Evolutionary conservation across 2,888 invertebrate genomes (phyloP), one percentile per base, ranked within the genome.

Genomic region (Dicranocentrus wangi): DNA sequence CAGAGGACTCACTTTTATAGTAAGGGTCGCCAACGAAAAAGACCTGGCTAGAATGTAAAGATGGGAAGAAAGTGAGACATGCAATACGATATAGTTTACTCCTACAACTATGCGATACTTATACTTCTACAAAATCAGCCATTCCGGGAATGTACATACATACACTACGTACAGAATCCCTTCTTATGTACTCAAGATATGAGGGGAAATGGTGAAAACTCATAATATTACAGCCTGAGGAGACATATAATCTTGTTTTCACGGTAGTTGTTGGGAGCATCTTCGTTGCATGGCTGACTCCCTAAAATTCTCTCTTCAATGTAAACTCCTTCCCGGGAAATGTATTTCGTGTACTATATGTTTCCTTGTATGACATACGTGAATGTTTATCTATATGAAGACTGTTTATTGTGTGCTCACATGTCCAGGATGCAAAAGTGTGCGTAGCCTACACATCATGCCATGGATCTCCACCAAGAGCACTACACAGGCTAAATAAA

Each of bases 181-280:
- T 47, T 17, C 23, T 55, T 55, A 23, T 55, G 55, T 55, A 55
- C 55, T 21, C 55, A 55, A 21, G 55, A 55, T 19, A 55, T 61
- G 32, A n/a, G 7, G 28, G 61, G 32, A 61, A 8, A 17, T 32
- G 61, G 61, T 28, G 51, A 65, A 73, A 73, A 73, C 63, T 73
- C 63, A 73, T 73, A n/a, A n/a, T n/a, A 73, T 63, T 63, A 47
- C 65, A 47, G 63, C 73, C 61, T 47, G 77, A 77, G 69, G 61
- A 77, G 69, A 60, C 77, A 60, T 77, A 68, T 77, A 77, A 77
- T 77, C 77, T 77, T 77, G 77, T 77, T 77, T 77, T 77, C 77
- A 77, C 77, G 60, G 77, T 77, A 51, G 77, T 77, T 69, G 69
- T 77, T 77, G 77, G 32, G 69, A 77, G 53, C 77, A 77, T 77